These are phyloP conservation scores for Candidula unifasciata DNA, from an alignment of 2,888 invertebrate species.

Conservation along the genomic window DNA sequence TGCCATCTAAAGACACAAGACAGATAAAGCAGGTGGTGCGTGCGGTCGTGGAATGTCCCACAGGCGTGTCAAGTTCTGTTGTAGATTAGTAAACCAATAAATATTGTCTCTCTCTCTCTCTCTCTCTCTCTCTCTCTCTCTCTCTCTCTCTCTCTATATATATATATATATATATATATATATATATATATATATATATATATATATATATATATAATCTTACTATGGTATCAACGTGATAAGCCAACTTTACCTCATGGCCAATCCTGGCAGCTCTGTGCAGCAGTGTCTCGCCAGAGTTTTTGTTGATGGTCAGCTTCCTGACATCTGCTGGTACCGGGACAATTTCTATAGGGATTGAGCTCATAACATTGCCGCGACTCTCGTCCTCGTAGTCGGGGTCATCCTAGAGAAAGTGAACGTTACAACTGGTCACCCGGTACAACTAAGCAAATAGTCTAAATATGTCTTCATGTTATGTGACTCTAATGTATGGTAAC, in stretches of 20 bases:
- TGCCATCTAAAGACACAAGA: too few species aligned
- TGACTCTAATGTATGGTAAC: too few species aligned
- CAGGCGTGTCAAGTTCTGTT: not conserved
- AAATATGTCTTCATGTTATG: not conserved
- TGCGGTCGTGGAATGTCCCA: too few species aligned
- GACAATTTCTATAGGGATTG: slow-evolving; percentile 52
- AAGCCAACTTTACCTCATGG: slow-evolving; percentile 83
- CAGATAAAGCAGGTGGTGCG: too few species aligned
- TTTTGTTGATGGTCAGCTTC: slow-evolving; percentile 87
- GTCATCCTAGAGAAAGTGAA: not conserved
- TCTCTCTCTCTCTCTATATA: too few species aligned
- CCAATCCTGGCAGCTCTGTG: slow-evolving; percentile 94
- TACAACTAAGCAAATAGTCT: too few species aligned
- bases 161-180: too few species aligned
- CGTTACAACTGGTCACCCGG: not conserved
- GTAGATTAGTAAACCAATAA: too few species aligned
- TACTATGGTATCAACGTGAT: not conserved
- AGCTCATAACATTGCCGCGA: slow-evolving; percentile 24
- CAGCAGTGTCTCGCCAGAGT: slow-evolving; percentile 93
- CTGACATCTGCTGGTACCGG: slow-evolving; percentile 68
- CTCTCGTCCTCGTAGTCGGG: slow-evolving; percentile 42
- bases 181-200: too few species aligned
- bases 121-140: not conserved
- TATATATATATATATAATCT: not conserved
- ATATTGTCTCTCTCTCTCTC: not conserved